Evolutionary conservation across 1,140 invertebrate genomes (phyloP), one percentile per base, ranked within the genome.

Genomic region (Cotesia typhae): DNA sequence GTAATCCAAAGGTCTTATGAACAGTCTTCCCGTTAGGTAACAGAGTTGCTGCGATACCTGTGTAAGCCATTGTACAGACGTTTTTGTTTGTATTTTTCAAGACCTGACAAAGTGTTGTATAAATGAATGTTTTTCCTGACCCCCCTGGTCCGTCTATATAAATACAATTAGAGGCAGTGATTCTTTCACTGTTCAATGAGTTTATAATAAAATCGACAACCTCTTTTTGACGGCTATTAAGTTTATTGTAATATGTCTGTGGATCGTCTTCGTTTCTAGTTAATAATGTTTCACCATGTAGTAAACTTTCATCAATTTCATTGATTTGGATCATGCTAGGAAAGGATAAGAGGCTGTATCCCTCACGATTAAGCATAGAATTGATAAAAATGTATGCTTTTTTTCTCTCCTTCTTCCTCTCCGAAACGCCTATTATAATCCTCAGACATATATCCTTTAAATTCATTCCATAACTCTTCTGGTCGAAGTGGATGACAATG

Each of bases 91-190:
- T 1, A 0, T 20, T n/a, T 55, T 55, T 55, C 6, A 55, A 12
- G 1, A 55, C 6, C 0, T 55, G 17, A n/a, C 53, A 55, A 6
- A 55, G 12, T 5, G 53, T 55, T 4, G 6, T 57, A 14, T 57
- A 57, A 17, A 57, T 57, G n/a, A 57, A 57, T 4, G 17, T 57
- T 57, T 57, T 57, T 57, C n/a, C 53, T 3, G 53, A 57, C 3
- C 53, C 53, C 2, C 17, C 53, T 2, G 53, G 53, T 9, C 60
- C 60, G 9, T 63, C 60, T 10, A 63, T 63, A 12, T 63, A 63
- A 12, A 38, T 38, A 14, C 35, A 63, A 38, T 37, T 63, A 4
- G 12, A 20, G 2, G 9, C 4, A 1, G 14, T 20, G 7, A 4
- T 1, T 20, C 4, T 55, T 55, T n/a, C 53, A 60, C 28, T 9